phyloP scores from a whole-genome alignment of 2,888 invertebrate species.

The Prostheceraeus crozeri region DNA sequence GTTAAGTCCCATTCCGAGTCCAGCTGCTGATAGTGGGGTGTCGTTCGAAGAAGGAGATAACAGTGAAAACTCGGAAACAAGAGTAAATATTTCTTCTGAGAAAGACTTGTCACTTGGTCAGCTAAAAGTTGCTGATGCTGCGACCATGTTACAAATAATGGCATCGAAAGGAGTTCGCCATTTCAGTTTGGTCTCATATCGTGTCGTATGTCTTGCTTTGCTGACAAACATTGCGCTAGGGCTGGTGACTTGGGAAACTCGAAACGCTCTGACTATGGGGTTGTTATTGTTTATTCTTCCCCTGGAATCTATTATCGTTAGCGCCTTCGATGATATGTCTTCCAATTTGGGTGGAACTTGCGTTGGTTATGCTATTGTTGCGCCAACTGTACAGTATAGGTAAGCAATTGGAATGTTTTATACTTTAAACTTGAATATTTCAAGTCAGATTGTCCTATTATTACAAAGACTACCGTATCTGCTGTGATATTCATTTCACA shows the following conservation, averaged over 20 bases:
- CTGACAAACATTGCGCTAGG: slow-evolving; percentile 46
- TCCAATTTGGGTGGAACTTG: slow-evolving; percentile 54
- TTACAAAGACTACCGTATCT: too few relatives aligned
- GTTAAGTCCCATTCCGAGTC: too few relatives aligned
- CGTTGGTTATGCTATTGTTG: slow-evolving; percentile 54
- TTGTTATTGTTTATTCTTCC: slow-evolving; percentile 49
- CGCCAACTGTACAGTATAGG: slow-evolving; percentile 50
- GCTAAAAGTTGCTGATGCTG: too few relatives aligned
- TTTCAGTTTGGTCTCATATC: slow-evolving; percentile 52
- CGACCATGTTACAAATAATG: slow-evolving; percentile 46
- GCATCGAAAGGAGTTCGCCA: slow-evolving; percentile 54
- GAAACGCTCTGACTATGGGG: slow-evolving; percentile 47
- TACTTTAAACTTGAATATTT: too few relatives aligned
- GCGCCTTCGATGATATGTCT: slow-evolving; percentile 52
- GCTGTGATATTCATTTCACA: too few relatives aligned
- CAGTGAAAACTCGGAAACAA: too few relatives aligned
- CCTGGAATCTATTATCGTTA: slow-evolving; percentile 47
- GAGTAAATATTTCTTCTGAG: too few relatives aligned
- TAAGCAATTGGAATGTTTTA: too few relatives aligned
- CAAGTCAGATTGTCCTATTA: too few relatives aligned
- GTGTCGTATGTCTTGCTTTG: slow-evolving; percentile 47
- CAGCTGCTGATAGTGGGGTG: too few relatives aligned
- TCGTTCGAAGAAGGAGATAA: too few relatives aligned
- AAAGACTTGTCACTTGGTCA: too few relatives aligned
- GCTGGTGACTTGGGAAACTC: slow-evolving; percentile 51